A percentile compares a stretch with the other conserved stretches of the same genome.
phyloP scores from a whole-genome alignment of 1,140 invertebrate species.

The Nephila pilipes region DNA sequence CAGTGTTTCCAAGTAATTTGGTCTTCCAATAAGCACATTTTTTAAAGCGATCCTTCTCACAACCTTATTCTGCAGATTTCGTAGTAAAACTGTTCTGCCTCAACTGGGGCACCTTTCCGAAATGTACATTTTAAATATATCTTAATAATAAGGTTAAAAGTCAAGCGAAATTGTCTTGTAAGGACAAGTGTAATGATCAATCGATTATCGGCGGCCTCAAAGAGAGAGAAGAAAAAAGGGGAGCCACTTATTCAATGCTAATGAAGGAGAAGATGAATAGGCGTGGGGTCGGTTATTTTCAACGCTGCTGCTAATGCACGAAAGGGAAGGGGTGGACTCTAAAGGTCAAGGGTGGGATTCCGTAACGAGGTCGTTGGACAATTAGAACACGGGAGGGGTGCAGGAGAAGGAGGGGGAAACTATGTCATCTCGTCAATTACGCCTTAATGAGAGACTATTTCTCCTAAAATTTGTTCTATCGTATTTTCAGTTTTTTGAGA shows the following conservation, averaged over 20 bases:
- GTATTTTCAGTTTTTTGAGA: neutral
- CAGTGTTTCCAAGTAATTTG: too few relatives aligned
- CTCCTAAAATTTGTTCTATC: neutral
- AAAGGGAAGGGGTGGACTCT: neutral
- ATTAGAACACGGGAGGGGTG: conserved; percentile 13
- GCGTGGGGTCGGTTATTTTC: neutral
- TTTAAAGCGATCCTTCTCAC: too few relatives aligned
- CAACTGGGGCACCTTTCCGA: too few relatives aligned
- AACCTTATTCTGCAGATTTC: too few relatives aligned
- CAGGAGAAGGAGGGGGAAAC: neutral
- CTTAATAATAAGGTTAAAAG: neutral
- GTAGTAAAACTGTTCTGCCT: too few relatives aligned
- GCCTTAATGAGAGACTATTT: neutral
- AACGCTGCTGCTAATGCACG: too few relatives aligned
- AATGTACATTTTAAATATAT: too few relatives aligned
- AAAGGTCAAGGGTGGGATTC: neutral
- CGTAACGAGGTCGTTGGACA: conserved; percentile 6
- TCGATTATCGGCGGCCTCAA: neutral
- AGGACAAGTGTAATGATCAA: neutral
- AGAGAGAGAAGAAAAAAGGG: neutral
- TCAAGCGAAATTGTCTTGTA: neutral
- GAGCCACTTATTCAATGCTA: neutral
- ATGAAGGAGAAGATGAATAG: conserved; percentile 5
- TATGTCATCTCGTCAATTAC: conserved; percentile 24
- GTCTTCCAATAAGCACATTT: too few relatives aligned